A percentile compares a stretch with the other conserved stretches of the same genome.
Evolutionary conservation across 2,888 invertebrate species (phyloP).

Genomic region (Phlogophora meticulosa): DNA sequence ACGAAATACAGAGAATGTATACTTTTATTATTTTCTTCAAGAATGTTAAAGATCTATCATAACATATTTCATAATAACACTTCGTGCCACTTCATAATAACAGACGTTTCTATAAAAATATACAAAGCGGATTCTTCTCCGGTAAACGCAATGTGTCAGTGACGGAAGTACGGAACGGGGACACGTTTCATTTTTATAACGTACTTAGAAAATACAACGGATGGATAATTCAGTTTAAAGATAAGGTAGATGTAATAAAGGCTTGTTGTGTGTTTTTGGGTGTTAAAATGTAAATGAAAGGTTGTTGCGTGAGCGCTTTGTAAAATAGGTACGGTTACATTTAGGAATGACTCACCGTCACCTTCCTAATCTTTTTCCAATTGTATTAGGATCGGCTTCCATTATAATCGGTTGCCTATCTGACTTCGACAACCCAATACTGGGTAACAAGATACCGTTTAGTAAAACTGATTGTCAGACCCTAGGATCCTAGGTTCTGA

Average conservation of each 20-base stretch:
- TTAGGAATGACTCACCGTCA: too few species aligned
- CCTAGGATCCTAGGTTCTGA: too few species aligned
- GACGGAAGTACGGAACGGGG: background rate
- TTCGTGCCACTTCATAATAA: background rate
- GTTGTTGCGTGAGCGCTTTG: background rate
- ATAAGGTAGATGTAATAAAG: slow-evolving; percentile 16
- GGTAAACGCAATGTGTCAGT: slow-evolving; percentile 29
- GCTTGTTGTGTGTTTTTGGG: slow-evolving; percentile 12
- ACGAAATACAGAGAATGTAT: too few species aligned
- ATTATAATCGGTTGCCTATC: too few species aligned
- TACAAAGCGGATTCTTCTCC: slow-evolving; percentile 14
- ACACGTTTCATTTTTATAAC: slow-evolving; percentile 61
- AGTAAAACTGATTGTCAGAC: too few species aligned
- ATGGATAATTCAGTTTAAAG: slow-evolving; percentile 42
- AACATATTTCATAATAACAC: slow-evolving; percentile 10
- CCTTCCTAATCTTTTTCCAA: too few species aligned
- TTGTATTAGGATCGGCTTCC: too few species aligned
- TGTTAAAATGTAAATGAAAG: slow-evolving; percentile 19
- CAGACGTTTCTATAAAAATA: slow-evolving; percentile 27
- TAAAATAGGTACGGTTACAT: background rate
- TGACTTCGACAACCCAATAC: too few species aligned
- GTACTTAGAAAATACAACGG: slow-evolving; percentile 37
- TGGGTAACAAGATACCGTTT: too few species aligned
- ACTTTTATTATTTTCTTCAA: too few species aligned
- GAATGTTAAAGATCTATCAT: background rate